These are phyloP conservation scores for Urocolius indicus DNA, from an alignment of 2,113 vertebrate genomes.

Conservation along the genomic window DNA sequence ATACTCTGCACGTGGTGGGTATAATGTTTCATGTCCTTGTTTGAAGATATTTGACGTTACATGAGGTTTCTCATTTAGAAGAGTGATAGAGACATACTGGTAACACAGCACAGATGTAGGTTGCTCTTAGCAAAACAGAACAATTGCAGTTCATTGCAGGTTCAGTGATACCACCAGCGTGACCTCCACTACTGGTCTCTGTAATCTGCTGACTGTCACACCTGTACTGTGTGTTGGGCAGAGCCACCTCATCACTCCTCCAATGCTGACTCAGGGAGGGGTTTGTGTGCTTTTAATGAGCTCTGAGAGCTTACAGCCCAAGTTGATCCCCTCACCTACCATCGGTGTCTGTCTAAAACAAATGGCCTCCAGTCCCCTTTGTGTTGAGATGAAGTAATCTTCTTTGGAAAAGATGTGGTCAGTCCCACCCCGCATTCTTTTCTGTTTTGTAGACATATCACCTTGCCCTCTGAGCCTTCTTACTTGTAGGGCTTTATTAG, in stretches of 20 bases:
- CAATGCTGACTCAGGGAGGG: not conserved
- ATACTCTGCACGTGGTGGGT: not conserved
- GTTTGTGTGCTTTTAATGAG: not conserved
- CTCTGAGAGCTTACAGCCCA: not conserved
- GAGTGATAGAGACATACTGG: not conserved
- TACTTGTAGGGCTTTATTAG: not conserved
- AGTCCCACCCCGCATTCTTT: not conserved
- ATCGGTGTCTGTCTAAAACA: not conserved
- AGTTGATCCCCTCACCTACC: not conserved
- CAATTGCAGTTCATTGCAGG: not conserved
- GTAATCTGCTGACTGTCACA: rapidly evolving
- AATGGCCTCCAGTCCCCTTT: not conserved
- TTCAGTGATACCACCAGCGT: not conserved
- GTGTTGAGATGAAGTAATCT: not conserved
- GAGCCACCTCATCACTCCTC: not conserved
- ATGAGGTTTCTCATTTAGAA: not conserved
- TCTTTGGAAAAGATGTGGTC: not conserved
- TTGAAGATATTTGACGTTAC: not conserved
- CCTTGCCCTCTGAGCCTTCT: not conserved
- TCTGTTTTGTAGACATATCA: rapidly evolving
- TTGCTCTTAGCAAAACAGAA: not conserved
- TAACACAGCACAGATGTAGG: not conserved
- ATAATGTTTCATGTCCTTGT: not conserved
- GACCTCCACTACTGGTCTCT: not conserved
- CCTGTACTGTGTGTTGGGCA: not conserved